Percentiles rank a stretch among this genome's conserved stretches.
Conservation (phyloP, 2,888 invertebrate species). For the Luperina nickerlii region DNA sequence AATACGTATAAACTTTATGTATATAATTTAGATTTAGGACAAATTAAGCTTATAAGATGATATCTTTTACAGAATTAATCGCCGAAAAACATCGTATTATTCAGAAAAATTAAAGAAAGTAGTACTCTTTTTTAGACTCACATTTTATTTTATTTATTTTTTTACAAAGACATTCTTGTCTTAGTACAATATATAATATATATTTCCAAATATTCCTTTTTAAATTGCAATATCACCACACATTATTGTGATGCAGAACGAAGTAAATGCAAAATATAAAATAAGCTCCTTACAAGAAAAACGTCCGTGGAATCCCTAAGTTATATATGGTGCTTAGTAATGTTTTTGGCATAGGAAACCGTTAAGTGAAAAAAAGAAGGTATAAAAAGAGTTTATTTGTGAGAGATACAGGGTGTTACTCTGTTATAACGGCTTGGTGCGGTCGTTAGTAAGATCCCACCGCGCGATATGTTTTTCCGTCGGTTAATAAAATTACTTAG, state of each 20-base stretch:
- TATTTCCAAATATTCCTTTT: slow-evolving; percentile 12
- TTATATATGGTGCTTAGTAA: slow-evolving; percentile 49
- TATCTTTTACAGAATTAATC: background rate
- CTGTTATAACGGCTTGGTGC: slow-evolving; percentile 70
- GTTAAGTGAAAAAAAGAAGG: slow-evolving; percentile 51
- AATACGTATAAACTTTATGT: slow-evolving; percentile 11
- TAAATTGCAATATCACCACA: slow-evolving; percentile 29
- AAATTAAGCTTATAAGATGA: background rate
- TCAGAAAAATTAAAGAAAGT: too few species aligned
- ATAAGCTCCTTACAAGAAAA: slow-evolving; percentile 67
- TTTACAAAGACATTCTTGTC: background rate
- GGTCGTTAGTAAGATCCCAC: slow-evolving; percentile 74
- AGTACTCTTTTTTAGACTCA: background rate
- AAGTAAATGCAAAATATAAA: slow-evolving; percentile 62
- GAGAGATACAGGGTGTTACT: slow-evolving; percentile 64
- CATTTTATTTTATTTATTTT: background rate
- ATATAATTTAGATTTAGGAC: slow-evolving; percentile 10
- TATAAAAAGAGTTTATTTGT: slow-evolving; percentile 66
- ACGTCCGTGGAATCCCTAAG: slow-evolving; percentile 55
- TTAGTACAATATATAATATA: background rate
- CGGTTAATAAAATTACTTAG: slow-evolving; percentile 66
- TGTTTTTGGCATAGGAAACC: slow-evolving; percentile 44
- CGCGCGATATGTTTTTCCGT: slow-evolving; percentile 62
- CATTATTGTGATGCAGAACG: slow-evolving; percentile 38
- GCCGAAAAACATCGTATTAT: background rate